A percentile compares a stretch with the other conserved stretches of the same genome.
Conservation (phyloP, 2,113 vertebrate genomes). For the Cephalophus harveyi region DNA sequence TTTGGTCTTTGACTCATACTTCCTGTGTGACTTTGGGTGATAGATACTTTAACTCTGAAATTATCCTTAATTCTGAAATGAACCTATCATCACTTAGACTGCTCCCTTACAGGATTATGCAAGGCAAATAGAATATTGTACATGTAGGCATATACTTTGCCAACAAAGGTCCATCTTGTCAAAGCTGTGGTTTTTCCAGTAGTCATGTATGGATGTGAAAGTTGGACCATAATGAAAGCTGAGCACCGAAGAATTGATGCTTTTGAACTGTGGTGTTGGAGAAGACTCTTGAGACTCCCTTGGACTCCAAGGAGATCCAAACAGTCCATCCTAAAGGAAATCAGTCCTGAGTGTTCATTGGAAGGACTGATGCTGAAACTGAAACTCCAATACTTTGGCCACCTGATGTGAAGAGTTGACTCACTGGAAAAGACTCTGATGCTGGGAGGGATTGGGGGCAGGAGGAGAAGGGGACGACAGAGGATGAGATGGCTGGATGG, state of each 20-base stretch:
- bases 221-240: background rate
- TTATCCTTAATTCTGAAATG: background rate
- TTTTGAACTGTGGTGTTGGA: background rate
- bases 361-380: background rate
- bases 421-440: background rate
- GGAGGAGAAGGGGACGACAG: background rate
- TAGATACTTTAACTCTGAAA: background rate
- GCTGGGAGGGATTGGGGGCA: background rate
- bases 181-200: background rate
- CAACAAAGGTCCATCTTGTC: background rate
- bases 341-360: background rate
- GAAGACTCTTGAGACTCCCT: background rate
- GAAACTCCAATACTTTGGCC: background rate
- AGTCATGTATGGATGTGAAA: background rate
- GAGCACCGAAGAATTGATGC: accelerated
- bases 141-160: background rate
- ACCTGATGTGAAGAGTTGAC: background rate
- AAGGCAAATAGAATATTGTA: background rate
- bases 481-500: background rate
- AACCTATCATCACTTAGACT: background rate
- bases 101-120: background rate
- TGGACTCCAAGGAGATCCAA: background rate
- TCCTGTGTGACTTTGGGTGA: background rate
- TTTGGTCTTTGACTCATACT: background rate
- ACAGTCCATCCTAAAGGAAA: background rate